Conservation (phyloP, 2,113 vertebrate species). For the Eubucco bourcierii region DNA sequence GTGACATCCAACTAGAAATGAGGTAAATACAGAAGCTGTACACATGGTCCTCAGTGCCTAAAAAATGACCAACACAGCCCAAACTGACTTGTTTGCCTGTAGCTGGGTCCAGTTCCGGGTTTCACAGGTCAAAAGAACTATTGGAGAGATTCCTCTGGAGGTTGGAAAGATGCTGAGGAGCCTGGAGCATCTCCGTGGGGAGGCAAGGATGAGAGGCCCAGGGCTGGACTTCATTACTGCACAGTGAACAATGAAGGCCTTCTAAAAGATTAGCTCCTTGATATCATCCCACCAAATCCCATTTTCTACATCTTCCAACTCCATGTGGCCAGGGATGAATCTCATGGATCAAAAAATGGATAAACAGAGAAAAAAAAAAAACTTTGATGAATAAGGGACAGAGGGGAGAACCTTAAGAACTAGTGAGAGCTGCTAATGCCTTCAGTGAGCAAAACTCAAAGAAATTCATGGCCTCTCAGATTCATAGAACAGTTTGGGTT, state of each 20-base stretch:
- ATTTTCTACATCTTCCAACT: neutral
- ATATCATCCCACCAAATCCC: neutral
- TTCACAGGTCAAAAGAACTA: no score
- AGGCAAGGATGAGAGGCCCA: no score
- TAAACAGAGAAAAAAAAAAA: no score
- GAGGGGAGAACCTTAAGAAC: neutral
- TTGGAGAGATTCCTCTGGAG: no score
- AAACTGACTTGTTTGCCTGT: no score
- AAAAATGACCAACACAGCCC: neutral
- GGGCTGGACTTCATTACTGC: neutral
- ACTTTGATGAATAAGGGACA: accelerated
- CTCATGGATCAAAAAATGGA: neutral
- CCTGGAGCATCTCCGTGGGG: no score
- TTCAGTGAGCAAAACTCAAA: accelerated
- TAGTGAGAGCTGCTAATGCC: no score
- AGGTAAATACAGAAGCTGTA: neutral
- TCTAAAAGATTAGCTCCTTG: neutral
- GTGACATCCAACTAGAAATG: neutral
- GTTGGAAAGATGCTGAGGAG: no score
- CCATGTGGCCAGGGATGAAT: neutral
- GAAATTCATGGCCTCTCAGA: no score
- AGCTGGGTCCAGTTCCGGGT: no score
- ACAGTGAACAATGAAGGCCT: neutral
- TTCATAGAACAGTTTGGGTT: no score
- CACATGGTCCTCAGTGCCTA: accelerated